Conservation (phyloP, 2,113 vertebrate species). For the Nipponia nippon region DNA sequence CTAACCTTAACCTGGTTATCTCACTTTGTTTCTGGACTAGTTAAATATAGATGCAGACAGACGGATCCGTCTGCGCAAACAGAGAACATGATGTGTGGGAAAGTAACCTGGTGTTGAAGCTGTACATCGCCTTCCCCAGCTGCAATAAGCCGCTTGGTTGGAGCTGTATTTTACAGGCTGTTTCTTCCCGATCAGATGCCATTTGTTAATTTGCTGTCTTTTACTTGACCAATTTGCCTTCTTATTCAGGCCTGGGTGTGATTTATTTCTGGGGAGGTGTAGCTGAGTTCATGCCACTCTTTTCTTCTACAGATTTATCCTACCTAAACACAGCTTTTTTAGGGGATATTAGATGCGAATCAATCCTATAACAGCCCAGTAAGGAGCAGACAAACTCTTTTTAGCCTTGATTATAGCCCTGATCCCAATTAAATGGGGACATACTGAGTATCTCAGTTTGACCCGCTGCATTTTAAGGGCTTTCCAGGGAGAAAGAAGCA, state of each 20-base stretch:
- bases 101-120: conserved; percentile 50
- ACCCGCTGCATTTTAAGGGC: background rate
- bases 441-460: background rate
- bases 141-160: background rate
- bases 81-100: conserved; percentile 31
- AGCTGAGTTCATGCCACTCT: background rate
- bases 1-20: conserved; percentile 38
- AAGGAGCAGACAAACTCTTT: background rate
- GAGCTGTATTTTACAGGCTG: background rate
- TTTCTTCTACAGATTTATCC: background rate
- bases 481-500: background rate
- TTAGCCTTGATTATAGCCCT: background rate
- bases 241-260: background rate
- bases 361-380: background rate
- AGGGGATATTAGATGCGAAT: background rate
- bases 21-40: conserved; percentile 20
- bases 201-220: background rate
- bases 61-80: conserved; percentile 10
- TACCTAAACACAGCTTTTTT: background rate
- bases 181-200: background rate
- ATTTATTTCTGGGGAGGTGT: background rate
- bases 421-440: background rate
- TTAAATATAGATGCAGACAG: conserved; percentile 56
- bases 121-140: background rate
- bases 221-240: background rate